Percentiles rank a stretch among this genome's conserved stretches.
Evolutionary conservation across 2,888 invertebrate genomes (phyloP).

Genomic region (Petrolisthes cinctipes): DNA sequence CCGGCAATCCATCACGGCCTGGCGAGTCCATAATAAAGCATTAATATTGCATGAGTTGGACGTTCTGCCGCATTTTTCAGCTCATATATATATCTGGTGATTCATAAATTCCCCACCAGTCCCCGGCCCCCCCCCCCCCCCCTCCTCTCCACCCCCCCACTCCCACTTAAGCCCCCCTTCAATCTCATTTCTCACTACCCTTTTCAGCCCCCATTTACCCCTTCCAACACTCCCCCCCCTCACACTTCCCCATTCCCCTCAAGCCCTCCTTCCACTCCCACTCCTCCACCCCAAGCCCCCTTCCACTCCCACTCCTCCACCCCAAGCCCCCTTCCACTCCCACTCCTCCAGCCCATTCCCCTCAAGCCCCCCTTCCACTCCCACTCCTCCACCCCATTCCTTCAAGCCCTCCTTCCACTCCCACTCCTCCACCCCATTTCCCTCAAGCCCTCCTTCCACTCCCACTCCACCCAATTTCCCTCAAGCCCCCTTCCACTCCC

Average conservation of each 20-base stretch:
- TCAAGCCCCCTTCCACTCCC: too few species aligned
- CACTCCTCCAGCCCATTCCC: too few species aligned
- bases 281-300: too few species aligned
- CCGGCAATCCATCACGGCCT: neutral
- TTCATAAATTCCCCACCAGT: neutral
- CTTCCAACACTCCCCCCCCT: neutral
- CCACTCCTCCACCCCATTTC: neutral
- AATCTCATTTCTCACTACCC: neutral
- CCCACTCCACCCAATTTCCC: too few species aligned
- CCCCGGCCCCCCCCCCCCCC: too few species aligned
- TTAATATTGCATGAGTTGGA: neutral
- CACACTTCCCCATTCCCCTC: neutral
- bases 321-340: too few species aligned
- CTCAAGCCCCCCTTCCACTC: neutral
- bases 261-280: neutral
- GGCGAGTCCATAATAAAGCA: neutral
- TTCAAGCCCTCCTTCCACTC: neutral
- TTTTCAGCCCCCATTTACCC: neutral
- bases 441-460: neutral
- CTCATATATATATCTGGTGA: neutral
- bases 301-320: neutral
- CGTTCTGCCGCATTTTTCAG: neutral
- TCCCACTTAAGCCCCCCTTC: neutral
- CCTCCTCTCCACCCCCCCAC: neutral
- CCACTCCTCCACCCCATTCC: neutral